Evolutionary conservation across 2,113 vertebrate genomes (phyloP).

Genomic region (Caretta caretta): DNA sequence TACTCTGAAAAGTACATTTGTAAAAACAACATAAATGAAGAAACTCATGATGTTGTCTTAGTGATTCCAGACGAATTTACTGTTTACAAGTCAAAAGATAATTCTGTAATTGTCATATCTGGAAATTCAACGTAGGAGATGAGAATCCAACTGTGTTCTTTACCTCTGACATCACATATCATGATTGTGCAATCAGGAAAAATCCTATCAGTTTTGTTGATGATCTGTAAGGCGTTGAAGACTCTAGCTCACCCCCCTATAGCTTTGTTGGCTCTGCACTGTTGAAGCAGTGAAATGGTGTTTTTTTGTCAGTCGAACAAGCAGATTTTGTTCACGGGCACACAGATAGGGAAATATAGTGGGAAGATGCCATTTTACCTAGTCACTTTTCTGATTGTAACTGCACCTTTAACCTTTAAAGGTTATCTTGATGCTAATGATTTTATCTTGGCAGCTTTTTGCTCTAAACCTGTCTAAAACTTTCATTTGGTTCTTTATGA

Average conservation of each 20-base stretch:
- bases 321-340: background rate
- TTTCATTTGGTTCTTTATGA: background rate
- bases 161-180: background rate
- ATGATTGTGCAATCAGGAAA: background rate
- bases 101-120: background rate
- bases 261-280: background rate
- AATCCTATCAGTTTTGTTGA: background rate
- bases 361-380: conserved; percentile 1
- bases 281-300: background rate
- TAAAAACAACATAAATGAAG: background rate
- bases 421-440: conserved; percentile 1
- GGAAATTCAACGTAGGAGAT: background rate
- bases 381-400: conserved; percentile 11
- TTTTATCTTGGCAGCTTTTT: conserved; percentile 24
- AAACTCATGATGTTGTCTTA: background rate
- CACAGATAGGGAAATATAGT: background rate
- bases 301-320: background rate
- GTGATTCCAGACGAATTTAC: background rate
- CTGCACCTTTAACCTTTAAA: background rate
- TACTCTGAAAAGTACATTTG: background rate
- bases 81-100: background rate
- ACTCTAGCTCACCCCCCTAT: background rate
- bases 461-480: background rate
- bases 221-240: background rate
- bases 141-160: background rate